Base-by-base conservation (phyloP, 2,888 invertebrate species). In the Ochropacha duplaris region DNA sequence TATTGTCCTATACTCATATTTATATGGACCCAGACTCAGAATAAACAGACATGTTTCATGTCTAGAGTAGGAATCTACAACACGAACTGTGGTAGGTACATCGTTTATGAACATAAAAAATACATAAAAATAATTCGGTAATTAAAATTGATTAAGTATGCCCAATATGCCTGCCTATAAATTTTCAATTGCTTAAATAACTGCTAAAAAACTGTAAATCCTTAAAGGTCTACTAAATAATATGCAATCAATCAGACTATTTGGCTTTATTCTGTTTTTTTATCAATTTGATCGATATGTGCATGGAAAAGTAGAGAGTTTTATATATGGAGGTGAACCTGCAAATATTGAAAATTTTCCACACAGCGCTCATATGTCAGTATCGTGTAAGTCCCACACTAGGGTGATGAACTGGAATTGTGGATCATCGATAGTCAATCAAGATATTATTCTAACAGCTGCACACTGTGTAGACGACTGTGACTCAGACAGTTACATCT, bases 391-490 rank as follows among this genome's bases (percentile, higher is more conserved):
- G 49, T 14, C 59, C 55, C 5, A 5, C 12, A 11, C 19, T 56
- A 2, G 19, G 11, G 26, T n/a, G 11, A 14, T 0, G 39, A 51
- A 0, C 0, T 65, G n/a, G 9, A 39, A 64, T 5, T 79, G 78
- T 55, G 75, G 76, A 0, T 68, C 69, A 0, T 74, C 77, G 0
- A 60, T 79, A 1, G 28, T 79, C 1, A 74, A 66, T 3, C 68
- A 74, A 6, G 36, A 19, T 4, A 51, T 74, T 0, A 51, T 70
- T 0, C 22, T 71, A 11, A 68, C 69, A 0, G 69, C 68, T 1
- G 65, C 57, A 0, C 71, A 72, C 49, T 71, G 71, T 12, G 6
- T 71, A 6, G 44, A 49, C 1, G 60, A 54, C 0, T 68, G 69
- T 54, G 14, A 5, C 0, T 5, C 50, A 0, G 22, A 52, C 0